Conservation (phyloP, 2,797 vertebrate genomes). For the Remorina albescens region DNA sequence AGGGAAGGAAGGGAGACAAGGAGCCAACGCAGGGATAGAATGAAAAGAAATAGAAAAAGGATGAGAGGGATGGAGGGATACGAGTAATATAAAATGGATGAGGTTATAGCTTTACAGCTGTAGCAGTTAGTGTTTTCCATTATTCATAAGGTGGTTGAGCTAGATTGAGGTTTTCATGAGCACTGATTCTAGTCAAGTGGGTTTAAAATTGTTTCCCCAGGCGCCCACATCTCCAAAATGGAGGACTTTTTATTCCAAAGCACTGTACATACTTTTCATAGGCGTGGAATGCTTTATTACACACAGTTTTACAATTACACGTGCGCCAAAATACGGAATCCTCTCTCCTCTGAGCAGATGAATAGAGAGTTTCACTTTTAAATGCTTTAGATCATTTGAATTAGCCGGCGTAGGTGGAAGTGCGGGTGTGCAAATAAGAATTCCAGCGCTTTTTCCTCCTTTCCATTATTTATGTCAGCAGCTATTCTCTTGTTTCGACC, state of each 20-base stretch:
- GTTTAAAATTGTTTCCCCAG: conserved; percentile 19
- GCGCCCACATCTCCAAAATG: neutral
- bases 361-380: neutral
- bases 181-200: conserved; percentile 40
- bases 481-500: neutral
- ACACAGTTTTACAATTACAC: neutral
- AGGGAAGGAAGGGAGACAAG: neutral
- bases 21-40: neutral
- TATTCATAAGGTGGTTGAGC: conserved; percentile 40
- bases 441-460: conserved; percentile 17
- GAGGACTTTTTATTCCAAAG: conserved; percentile 2
- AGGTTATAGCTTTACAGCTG: conserved; percentile 41
- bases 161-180: conserved; percentile 37
- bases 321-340: neutral
- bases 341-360: neutral
- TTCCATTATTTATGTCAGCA: conserved; percentile 29
- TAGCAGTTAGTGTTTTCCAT: conserved; percentile 49
- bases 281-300: neutral
- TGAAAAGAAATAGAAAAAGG: neutral
- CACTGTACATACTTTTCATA: neutral
- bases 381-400: neutral
- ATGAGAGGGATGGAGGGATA: neutral
- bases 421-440: conserved; percentile 21
- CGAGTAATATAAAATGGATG: conserved; percentile 41
- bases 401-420: neutral